phyloP scores from a whole-genome alignment of 2,888 invertebrate species.

The Sphaerophoria rueppellii region DNA sequence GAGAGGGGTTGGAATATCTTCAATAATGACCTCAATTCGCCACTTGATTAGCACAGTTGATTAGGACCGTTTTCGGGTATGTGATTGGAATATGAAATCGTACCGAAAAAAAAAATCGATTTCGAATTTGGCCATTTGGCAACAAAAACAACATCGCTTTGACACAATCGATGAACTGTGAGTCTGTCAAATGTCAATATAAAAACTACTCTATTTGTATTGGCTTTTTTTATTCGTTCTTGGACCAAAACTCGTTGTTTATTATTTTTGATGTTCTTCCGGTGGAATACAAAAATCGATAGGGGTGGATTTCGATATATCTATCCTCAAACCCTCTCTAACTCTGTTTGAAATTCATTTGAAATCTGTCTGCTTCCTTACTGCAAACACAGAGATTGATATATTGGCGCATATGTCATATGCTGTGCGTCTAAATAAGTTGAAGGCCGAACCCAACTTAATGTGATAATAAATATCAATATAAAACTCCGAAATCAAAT shows the following conservation, averaged over 20 bases:
- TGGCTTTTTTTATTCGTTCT: not conserved
- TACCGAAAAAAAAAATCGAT: slow-evolving; percentile 7
- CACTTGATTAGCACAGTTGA: slow-evolving; percentile 73
- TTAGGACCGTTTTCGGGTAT: slow-evolving; percentile 49
- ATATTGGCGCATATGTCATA: slow-evolving; percentile 74
- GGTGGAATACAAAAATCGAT: slow-evolving; percentile 10
- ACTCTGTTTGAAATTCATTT: slow-evolving; percentile 1
- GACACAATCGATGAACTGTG: slow-evolving; percentile 26
- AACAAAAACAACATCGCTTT: slow-evolving; percentile 16
- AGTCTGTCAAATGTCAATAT: slow-evolving; percentile 41
- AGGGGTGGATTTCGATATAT: slow-evolving; percentile 25
- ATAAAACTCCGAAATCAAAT: slow-evolving; percentile 59
- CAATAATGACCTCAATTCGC: slow-evolving; percentile 67
- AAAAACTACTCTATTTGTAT: slow-evolving; percentile 56
- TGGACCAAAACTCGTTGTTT: slow-evolving; percentile 37
- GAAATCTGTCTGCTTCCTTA: slow-evolving; percentile 18
- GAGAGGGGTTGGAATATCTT: slow-evolving; percentile 32
- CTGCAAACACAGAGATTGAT: slow-evolving; percentile 31
- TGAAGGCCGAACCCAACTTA: slow-evolving; percentile 57
- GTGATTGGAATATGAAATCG: slow-evolving; percentile 66
- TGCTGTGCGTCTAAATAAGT: slow-evolving; percentile 64
- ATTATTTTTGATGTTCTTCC: slow-evolving; percentile 68
- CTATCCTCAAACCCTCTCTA: slow-evolving; percentile 16
- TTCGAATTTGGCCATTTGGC: slow-evolving; percentile 54
- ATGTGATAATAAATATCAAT: slow-evolving; percentile 75